Base-by-base conservation (phyloP, 2,888 invertebrate genomes). In the Drosophila subsilvestris region DNA sequence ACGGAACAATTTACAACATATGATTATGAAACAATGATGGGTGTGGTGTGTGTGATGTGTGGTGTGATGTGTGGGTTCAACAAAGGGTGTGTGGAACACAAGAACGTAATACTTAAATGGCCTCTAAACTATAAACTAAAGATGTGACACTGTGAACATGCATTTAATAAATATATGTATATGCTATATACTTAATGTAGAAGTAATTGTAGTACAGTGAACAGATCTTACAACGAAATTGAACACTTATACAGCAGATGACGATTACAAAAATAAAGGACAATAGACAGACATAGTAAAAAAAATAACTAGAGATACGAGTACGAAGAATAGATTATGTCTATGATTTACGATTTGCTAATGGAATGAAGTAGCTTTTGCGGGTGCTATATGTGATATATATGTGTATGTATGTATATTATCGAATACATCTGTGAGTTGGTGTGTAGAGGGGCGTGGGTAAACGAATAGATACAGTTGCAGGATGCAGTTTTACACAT, bases 1-100 rank as follows among this genome's bases (percentile, higher is more conserved):
- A 85, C 85, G 85, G 85, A 85, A 85, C 88, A 85, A 85, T 85
- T 85, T 85, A 86, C 85, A 85, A 85, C 84, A 85, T 88, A 85
- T 85, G 85, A 88, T 85, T 88, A 86, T 84, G 86, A 84, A 87
- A 84, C 86, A 84, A 82, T 85, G 85, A 63, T 70, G 27, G 7
- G 37, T 37, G 37, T 9, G 1, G 8, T 37, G 37, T 37, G 37
- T 6, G 32, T 37, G 14, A n/a, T 37, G 25, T 53, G 51, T 1
- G 1, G 20, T 20, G 20, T 20, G 20, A 2, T 37, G 32, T 37
- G 14, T 37, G 20, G 48, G 47, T 51, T 77, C 20, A 63, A 69
- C 60, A 59, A 77, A 81, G 37, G 25, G 63, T 37, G 14, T 37
- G 37, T 37, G 14, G 14, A 42, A n/a, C 47, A 17, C 74, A 76